Percentiles rank a stretch among this genome's conserved stretches.
These are phyloP conservation scores for Coptotermes formosanus DNA, from an alignment of 1,140 invertebrate species.

Conservation along the genomic window DNA sequence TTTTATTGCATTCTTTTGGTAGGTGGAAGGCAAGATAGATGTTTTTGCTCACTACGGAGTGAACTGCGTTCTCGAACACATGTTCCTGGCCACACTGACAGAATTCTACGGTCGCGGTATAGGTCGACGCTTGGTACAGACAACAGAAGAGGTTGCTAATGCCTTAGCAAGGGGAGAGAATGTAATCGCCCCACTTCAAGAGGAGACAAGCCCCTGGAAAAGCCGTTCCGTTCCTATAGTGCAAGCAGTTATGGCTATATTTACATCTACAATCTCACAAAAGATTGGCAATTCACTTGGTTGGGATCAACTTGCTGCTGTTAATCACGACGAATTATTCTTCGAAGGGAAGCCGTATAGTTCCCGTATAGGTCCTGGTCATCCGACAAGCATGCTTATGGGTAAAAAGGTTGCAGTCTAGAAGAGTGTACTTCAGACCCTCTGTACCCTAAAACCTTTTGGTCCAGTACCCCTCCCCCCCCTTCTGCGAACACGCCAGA, in stretches of 20 bases:
- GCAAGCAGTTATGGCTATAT: conserved; percentile 1
- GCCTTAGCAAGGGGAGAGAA: background rate
- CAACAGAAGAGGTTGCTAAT: background rate
- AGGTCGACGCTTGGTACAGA: background rate
- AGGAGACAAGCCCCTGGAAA: background rate
- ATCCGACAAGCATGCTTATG: background rate
- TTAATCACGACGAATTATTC: background rate
- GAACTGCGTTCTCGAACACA: background rate
- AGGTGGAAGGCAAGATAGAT: background rate
- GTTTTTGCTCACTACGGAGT: conserved; percentile 7
- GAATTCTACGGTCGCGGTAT: background rate
- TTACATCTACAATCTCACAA: background rate
- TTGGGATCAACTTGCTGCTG: background rate
- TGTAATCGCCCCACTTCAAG: background rate
- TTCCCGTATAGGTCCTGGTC: background rate
- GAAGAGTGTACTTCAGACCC: background rate
- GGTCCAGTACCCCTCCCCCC: no score
- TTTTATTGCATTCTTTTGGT: background rate
- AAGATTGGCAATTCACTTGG: background rate
- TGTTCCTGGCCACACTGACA: conserved; percentile 8
- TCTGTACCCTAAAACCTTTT: background rate
- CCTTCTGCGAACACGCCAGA: no score
- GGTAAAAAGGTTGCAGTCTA: background rate
- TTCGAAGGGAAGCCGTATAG: background rate
- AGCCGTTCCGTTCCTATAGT: background rate